Percentiles rank a stretch among this genome's conserved stretches.
Evolutionary conservation across 2,797 vertebrate species (phyloP).

Genomic region (Hephaestus fuliginosus): DNA sequence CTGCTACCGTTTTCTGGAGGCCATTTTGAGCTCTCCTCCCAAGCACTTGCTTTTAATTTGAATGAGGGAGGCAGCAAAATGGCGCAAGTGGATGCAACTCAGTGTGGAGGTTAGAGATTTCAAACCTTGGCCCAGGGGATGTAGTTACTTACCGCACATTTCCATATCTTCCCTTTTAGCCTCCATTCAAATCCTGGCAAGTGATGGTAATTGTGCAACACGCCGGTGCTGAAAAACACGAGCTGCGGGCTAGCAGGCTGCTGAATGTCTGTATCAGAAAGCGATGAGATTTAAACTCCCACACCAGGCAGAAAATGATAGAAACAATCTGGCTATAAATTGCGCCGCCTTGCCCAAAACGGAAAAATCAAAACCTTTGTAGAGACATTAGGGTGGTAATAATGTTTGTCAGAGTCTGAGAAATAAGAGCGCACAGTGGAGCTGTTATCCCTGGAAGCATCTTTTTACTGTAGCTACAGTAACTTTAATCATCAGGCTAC

Average conservation of each 20-base stretch:
- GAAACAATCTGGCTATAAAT: conserved; percentile 62
- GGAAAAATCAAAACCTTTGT: conserved; percentile 53
- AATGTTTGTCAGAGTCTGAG: conserved; percentile 56
- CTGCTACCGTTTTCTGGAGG: conserved; percentile 44
- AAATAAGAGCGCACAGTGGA: conserved; percentile 28
- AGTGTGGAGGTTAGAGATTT: conserved; percentile 52
- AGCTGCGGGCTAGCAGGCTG: conserved; percentile 58
- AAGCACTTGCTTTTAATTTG: conserved; percentile 52
- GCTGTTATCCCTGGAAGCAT: conserved; percentile 43
- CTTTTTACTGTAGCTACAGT: conserved; percentile 50
- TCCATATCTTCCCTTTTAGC: conserved; percentile 67
- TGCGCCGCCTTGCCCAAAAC: conserved; percentile 40
- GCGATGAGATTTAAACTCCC: conserved; percentile 66
- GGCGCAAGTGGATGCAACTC: conserved; percentile 51
- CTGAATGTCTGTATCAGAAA: conserved; percentile 57
- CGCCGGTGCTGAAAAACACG: conserved; percentile 48
- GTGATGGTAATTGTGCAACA: conserved; percentile 67
- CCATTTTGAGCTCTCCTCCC: conserved; percentile 50
- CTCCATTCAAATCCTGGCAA: conserved; percentile 64
- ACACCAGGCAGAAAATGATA: conserved; percentile 50
- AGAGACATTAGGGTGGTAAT: conserved; percentile 54
- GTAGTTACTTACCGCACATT: conserved; percentile 67
- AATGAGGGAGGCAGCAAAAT: conserved; percentile 39
- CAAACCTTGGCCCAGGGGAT: conserved; percentile 53
- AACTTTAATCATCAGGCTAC: conserved; percentile 57